Evolutionary conservation across 1,140 invertebrate species (phyloP).

Genomic region (Myzus persicae): DNA sequence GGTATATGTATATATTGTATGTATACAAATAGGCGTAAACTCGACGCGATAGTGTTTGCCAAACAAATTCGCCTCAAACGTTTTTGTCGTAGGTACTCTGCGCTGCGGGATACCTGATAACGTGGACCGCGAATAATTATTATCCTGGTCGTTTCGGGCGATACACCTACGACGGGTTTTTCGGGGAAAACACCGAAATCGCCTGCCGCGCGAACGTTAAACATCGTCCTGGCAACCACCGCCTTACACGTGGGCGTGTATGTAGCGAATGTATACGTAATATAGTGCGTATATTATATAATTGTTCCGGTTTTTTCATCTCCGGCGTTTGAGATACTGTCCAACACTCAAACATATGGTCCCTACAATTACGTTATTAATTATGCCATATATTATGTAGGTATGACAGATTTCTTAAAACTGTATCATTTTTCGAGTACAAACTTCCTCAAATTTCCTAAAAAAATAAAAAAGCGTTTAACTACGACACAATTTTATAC

Average conservation of each 20-base stretch:
- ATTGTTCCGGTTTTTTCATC: neutral
- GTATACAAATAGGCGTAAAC: neutral
- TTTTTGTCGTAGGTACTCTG: neutral
- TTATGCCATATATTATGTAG: neutral
- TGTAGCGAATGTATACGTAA: neutral
- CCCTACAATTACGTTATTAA: neutral
- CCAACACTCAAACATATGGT: neutral
- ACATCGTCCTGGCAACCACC: neutral
- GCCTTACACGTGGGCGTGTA: neutral
- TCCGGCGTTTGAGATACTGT: neutral
- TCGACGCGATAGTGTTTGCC: slow-evolving; percentile 24
- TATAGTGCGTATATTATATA: neutral
- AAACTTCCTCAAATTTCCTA: too few species aligned
- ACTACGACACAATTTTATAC: too few species aligned
- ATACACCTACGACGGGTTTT: neutral
- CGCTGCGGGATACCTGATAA: slow-evolving; percentile 27
- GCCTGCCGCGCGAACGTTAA: neutral
- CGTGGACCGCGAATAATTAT: slow-evolving; percentile 33
- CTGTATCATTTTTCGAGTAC: too few species aligned
- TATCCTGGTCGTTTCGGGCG: neutral
- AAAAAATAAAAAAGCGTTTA: too few species aligned
- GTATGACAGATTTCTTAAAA: neutral
- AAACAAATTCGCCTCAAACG: neutral
- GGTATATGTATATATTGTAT: neutral
- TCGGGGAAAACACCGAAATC: neutral